Conservation (phyloP, 2,888 invertebrate genomes). For the Zaprionus lineosus region DNA sequence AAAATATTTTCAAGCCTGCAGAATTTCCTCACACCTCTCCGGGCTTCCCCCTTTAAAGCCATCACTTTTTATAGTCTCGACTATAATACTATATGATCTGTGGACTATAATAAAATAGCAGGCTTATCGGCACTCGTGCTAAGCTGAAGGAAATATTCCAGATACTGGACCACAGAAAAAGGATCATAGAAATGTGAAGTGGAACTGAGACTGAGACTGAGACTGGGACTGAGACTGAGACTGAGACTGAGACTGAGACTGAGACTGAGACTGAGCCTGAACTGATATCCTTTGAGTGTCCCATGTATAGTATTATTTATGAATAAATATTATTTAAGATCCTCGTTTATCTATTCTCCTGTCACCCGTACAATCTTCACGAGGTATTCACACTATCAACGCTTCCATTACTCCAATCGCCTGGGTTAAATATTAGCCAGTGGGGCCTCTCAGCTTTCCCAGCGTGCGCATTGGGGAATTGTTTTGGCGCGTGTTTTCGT, state of each 20-base stretch:
- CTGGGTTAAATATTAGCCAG: not conserved
- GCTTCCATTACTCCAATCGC: slow-evolving; percentile 1
- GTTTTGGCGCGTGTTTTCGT: slow-evolving; percentile 65
- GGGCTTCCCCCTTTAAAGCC: slow-evolving; percentile 14
- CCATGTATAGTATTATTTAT: too few species aligned
- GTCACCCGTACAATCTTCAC: not conserved
- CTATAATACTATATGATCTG: slow-evolving; percentile 45
- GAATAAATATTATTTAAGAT: too few species aligned
- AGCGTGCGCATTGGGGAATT: slow-evolving; percentile 49
- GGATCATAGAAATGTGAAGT: too few species aligned
- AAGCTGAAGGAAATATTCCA: slow-evolving; percentile 21
- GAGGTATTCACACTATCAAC: slow-evolving; percentile 11
- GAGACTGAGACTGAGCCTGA: too few species aligned
- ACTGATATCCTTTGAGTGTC: too few species aligned
- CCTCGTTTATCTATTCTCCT: too few species aligned
- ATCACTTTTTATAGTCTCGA: slow-evolving; percentile 35
- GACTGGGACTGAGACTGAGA: too few species aligned
- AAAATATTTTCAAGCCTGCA: slow-evolving; percentile 60
- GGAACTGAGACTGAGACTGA: too few species aligned
- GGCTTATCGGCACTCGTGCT: slow-evolving; percentile 16
- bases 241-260: too few species aligned
- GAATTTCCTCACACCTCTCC: slow-evolving; percentile 25
- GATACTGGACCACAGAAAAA: too few species aligned
- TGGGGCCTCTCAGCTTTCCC: slow-evolving; percentile 47
- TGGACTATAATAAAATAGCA: slow-evolving; percentile 45